Base-by-base conservation (phyloP, 2,113 vertebrate species). In the Dipodomys stephensi region DNA sequence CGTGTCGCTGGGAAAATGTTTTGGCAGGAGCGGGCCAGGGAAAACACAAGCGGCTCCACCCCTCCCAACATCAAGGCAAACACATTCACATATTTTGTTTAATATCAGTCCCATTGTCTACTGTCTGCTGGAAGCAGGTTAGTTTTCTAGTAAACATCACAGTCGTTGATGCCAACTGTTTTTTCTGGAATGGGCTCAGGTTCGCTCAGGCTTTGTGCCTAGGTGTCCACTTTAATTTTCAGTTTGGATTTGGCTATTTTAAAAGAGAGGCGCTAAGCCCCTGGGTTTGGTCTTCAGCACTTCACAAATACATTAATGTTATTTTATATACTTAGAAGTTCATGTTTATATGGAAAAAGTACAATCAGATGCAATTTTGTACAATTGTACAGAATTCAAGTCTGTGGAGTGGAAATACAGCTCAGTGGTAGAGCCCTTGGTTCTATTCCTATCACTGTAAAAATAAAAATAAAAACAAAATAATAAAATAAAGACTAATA, bases 141-240 rank as follows among this genome's bases (percentile, higher is more conserved):
- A 28, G 90, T 95, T 97, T 95, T 96, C 94, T 95, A 95, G 95
- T 88, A 94, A 93, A 93, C 88, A 90, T 60, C 28, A 3, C 78
- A 64, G 57, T 22, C 64, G 18, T 69, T 2, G 4, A 6, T 78
- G 87, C 72, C 87, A 72, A 35, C 78, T 94, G 80, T 89, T 85
- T 71, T 78, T 86, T 71, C 86, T 95, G 92, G 71, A 94, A 28
- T 19, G 9, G 27, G 22, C 83, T 90, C 78, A 53, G 72, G 32
- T 16, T 79, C 15, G 0, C 7, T 22, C 30, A 27, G 62, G 44
- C 39, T 79, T 60, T 62, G 19, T 0, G 30, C 15, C 22, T 25
- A 67, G 20, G 4, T n/a, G 28, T 18, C 57, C 53, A 12, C 13
- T 62, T 62, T 30, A 30, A 25, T 27, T 27, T 49, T 46, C n/a